Percentiles rank a stretch among this genome's conserved stretches.
Conservation (phyloP, 2,888 invertebrate genomes). For the Pristionchus mayeri region DNA sequence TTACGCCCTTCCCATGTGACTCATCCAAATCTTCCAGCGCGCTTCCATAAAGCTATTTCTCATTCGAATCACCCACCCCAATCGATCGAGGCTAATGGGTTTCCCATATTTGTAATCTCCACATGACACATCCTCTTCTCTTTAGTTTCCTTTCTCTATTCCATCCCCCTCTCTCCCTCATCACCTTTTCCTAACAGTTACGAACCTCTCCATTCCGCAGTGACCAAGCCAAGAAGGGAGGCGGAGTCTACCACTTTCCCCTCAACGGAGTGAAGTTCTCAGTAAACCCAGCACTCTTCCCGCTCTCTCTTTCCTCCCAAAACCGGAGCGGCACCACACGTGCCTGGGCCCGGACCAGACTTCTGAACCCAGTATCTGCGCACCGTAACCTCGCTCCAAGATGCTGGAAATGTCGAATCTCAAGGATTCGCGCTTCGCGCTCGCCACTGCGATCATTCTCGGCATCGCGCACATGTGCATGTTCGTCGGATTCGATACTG, state of each 20-base stretch:
- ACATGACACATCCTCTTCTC: background rate
- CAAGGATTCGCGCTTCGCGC: constrained; percentile 31
- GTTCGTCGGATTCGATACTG: constrained; percentile 47
- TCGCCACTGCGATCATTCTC: constrained; percentile 24
- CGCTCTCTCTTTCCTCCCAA: background rate
- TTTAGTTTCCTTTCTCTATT: background rate
- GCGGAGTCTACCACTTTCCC: background rate
- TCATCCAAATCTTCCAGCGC: no score
- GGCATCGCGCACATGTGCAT: constrained; percentile 45
- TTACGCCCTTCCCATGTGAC: no score
- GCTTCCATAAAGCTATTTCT: no score
- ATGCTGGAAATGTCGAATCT: constrained; percentile 14
- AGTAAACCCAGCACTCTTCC: background rate
- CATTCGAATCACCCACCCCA: background rate
- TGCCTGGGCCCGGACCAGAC: no score
- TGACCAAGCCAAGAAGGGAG: background rate
- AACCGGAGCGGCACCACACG: background rate
- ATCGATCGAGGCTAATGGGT: constrained; percentile 11
- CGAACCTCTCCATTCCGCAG: background rate
- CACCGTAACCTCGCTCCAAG: background rate
- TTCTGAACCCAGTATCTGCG: no score
- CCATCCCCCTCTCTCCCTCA: background rate
- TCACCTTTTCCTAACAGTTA: background rate
- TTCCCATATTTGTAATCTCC: background rate
- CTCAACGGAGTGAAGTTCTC: background rate